Percentiles rank a stretch among this genome's conserved stretches.
Evolutionary conservation across 2,797 vertebrate genomes (phyloP).

Genomic region (Tapera naevia): DNA sequence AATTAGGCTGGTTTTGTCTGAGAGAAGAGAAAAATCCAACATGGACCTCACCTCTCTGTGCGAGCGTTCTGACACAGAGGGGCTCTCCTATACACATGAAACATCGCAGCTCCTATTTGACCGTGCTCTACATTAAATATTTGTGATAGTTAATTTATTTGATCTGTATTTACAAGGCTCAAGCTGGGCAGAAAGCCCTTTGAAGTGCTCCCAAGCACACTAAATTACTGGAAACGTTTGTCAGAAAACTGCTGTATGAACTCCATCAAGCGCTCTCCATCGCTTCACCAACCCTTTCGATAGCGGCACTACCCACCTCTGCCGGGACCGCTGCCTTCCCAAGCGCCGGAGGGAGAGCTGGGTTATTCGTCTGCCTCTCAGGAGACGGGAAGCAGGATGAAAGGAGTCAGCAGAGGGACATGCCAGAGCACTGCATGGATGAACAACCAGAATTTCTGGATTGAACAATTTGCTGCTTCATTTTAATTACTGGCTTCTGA

Average conservation of each 20-base stretch:
- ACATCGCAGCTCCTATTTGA: conserved; percentile 54
- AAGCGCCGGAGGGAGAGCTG: fast-evolving
- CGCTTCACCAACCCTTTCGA: background rate
- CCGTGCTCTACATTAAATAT: conserved; percentile 26
- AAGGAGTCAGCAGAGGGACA: background rate
- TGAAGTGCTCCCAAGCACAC: conserved; percentile 44
- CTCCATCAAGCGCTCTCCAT: background rate
- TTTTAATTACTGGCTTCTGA: conserved; percentile 57
- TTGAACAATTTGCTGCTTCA: conserved; percentile 29
- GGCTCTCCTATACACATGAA: background rate
- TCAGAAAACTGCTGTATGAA: background rate
- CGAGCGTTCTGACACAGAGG: background rate
- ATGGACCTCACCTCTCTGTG: background rate
- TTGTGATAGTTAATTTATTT: conserved; percentile 40
- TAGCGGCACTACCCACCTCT: background rate
- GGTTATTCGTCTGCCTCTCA: fast-evolving
- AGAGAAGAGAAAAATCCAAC: background rate
- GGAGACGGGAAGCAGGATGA: background rate
- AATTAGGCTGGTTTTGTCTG: background rate
- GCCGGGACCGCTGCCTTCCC: background rate
- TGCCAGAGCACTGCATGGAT: background rate
- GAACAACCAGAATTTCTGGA: background rate
- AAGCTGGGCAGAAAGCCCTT: conserved; percentile 36
- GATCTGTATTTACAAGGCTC: conserved; percentile 16
- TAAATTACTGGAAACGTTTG: conserved; percentile 11